Evolutionary conservation across 2,888 invertebrate genomes (phyloP), one percentile per base, ranked within the genome.

Genomic region (Chironomus riparius): DNA sequence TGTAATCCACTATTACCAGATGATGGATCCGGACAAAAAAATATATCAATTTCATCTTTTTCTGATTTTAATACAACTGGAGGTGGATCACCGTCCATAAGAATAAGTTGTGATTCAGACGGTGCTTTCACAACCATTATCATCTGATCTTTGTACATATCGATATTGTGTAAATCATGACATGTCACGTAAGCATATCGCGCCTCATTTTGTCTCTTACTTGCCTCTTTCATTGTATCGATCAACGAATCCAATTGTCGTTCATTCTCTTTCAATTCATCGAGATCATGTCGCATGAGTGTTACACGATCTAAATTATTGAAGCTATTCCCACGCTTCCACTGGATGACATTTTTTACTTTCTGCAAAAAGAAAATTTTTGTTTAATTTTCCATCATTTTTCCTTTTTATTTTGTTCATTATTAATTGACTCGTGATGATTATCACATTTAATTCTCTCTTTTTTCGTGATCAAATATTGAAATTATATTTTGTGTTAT

Each of bases 81-180:
- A 78, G 89, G 89, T 80, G 69, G 76, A 69, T 69, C 76, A n/a
- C 69, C 76, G n/a, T 76, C 76, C 50, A 68, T 50, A 15, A 76
- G 61, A 18, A 76, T 91, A 79, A 98, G 89, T 81, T 92, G 89
- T 15, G 97, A 94, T 84, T 95, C 94, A 77, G 97, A 94, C 77
- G 97, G 97, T 80, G 97, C 97, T 86, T 96, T 97, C 81, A 98
- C 94, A 77, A 95, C 96, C 88, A 98, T 94, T 79, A 98, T 92
- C 80, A 97, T 96, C 85, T 94, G 92, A 83, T 93, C 90, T 82
- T 90, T 88, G 83, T 94, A 93, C 82, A 91, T 90, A 79, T 88
- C 86, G 80, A 97, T 92, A 81, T 91, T 91, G 79, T 94, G 88
- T 79, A 97, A 89, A 86, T 97, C 97, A 79, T 93, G 92, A 85